These are phyloP conservation scores for Platynereis dumerilii DNA, from an alignment of 2,888 invertebrate species.

Conservation along the genomic window DNA sequence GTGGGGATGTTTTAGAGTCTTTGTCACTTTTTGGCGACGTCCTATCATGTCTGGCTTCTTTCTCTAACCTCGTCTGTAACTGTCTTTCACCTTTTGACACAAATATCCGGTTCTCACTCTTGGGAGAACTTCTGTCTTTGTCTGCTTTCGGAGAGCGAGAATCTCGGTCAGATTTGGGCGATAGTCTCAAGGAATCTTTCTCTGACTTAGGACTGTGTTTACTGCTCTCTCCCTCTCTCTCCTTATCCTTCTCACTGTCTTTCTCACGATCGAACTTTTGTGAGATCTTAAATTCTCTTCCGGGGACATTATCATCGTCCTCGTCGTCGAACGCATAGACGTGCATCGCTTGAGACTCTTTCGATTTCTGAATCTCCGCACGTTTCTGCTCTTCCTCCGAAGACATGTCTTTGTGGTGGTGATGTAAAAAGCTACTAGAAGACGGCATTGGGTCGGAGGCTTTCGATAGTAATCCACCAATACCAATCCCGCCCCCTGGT, in stretches of 20 bases:
- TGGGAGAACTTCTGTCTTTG: conserved; percentile 16
- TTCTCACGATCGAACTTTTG: conserved; percentile 27
- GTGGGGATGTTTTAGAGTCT: conserved; percentile 13
- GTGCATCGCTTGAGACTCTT: conserved; percentile 2
- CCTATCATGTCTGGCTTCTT: conserved; percentile 5
- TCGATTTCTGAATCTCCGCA: neutral
- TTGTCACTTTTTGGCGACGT: conserved; percentile 18
- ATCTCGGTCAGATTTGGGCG: conserved; percentile 18
- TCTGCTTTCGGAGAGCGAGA: conserved; percentile 24
- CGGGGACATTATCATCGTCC: conserved; percentile 7
- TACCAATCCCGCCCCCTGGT: conserved; percentile 5
- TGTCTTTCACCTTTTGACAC: conserved; percentile 11
- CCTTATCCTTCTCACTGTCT: conserved; percentile 10
- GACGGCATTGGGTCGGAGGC: no score
- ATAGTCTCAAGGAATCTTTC: conserved; percentile 13
- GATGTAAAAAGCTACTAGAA: no score
- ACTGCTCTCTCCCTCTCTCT: conserved; percentile 16
- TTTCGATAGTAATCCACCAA: no score
- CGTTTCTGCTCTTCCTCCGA: no score
- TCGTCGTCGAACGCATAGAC: conserved; percentile 16
- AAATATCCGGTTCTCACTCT: neutral
- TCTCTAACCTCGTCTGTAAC: no score
- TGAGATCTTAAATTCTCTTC: conserved; percentile 20
- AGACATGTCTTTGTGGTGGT: no score
- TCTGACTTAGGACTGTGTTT: conserved; percentile 25